Evolutionary conservation across 1,140 invertebrate species (phyloP).

Genomic region (Medauroidea extradentata): DNA sequence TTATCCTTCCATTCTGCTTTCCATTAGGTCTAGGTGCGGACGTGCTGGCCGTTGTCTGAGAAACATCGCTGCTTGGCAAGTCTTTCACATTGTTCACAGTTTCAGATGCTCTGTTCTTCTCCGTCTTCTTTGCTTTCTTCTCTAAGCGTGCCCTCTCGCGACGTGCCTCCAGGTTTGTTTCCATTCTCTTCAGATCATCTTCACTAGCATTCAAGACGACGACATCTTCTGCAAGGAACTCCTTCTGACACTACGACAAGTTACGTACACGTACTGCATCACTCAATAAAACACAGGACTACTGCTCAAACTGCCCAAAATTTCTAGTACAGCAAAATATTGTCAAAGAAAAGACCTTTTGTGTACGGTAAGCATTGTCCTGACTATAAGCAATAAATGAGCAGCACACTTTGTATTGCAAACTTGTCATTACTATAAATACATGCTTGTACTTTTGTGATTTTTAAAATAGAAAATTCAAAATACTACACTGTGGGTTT

Average conservation of each 20-base stretch:
- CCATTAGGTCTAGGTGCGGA: background rate
- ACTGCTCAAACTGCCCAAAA: no score
- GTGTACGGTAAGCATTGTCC: no score
- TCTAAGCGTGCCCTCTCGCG: slow-evolving; percentile 59
- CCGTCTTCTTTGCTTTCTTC: slow-evolving; percentile 61
- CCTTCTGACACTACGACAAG: slow-evolving; percentile 64
- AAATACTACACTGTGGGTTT: no score
- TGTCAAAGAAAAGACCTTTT: background rate
- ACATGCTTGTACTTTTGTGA: no score
- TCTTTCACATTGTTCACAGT: background rate
- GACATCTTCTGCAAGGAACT: slow-evolving; percentile 72
- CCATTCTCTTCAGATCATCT: slow-evolving; percentile 68
- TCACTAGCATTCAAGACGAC: slow-evolving; percentile 82
- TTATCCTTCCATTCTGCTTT: no score
- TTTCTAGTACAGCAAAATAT: background rate
- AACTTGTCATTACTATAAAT: no score
- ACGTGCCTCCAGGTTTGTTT: slow-evolving; percentile 58
- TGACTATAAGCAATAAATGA: no score
- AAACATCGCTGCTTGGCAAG: no score
- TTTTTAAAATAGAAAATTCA: no score
- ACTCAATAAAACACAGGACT: background rate
- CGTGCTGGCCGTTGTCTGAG: background rate
- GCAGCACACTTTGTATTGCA: no score
- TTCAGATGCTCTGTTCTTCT: slow-evolving; percentile 20
- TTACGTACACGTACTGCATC: background rate